Evolutionary conservation across 1,140 invertebrate species (phyloP).

Genomic region (Lepidurus packardi): DNA sequence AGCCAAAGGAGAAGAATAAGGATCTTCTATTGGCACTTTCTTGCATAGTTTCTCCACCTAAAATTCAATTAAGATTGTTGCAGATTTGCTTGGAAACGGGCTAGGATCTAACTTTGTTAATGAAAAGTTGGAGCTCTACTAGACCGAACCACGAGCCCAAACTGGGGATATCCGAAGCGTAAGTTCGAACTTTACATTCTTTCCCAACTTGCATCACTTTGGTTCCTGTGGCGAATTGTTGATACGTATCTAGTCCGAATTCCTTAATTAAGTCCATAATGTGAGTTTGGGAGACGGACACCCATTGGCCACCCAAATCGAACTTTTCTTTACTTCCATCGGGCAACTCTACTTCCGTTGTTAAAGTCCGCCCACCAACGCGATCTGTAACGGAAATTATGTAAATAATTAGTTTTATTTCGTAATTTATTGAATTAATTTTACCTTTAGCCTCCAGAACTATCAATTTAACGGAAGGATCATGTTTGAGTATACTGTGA

Average conservation of each 20-base stretch:
- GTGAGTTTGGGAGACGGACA: constrained; percentile 40
- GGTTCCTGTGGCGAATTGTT: constrained; percentile 43
- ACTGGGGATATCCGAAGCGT: constrained; percentile 44
- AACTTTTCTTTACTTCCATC: constrained; percentile 37
- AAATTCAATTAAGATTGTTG: constrained; percentile 22
- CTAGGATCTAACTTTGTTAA: constrained; percentile 40
- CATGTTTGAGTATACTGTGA: constrained; percentile 31
- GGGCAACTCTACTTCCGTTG: constrained; percentile 34
- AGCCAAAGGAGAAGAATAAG: constrained; percentile 41
- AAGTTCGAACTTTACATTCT: constrained; percentile 40
- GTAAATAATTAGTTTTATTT: constrained; percentile 11
- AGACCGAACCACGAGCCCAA: constrained; percentile 42
- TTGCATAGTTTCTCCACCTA: constrained; percentile 43
- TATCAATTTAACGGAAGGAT: constrained; percentile 23
- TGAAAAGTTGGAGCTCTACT: constrained; percentile 43
- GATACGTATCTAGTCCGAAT: constrained; percentile 38
- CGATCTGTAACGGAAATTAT: constrained; percentile 36
- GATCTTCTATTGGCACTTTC: constrained; percentile 42
- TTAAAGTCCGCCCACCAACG: constrained; percentile 40
- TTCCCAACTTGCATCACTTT: constrained; percentile 45
- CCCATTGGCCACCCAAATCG: constrained; percentile 42
- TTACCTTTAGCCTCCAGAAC: constrained; percentile 35
- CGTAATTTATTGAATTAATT: not conserved
- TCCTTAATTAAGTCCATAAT: constrained; percentile 39
- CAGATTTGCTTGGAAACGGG: too few relatives aligned